Conservation (phyloP, 2,113 vertebrate species). For the Macroglossus sobrinus region DNA sequence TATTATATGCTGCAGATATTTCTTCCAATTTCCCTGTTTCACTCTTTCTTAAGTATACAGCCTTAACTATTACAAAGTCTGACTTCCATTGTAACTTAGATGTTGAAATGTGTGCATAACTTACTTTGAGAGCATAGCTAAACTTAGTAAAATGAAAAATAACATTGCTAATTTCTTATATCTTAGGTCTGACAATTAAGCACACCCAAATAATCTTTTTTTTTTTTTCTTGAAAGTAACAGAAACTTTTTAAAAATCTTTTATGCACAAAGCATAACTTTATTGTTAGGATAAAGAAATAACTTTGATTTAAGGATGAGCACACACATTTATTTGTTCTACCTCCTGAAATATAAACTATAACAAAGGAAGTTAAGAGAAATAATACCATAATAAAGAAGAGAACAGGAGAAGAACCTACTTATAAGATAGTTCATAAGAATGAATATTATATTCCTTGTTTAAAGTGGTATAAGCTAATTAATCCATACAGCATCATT, state of each 20-base stretch:
- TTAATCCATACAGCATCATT: background rate
- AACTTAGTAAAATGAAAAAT: background rate
- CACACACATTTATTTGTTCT: background rate
- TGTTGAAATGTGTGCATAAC: background rate
- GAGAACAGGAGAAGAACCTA: background rate
- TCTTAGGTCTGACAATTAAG: background rate
- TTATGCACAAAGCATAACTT: background rate
- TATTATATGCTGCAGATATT: background rate
- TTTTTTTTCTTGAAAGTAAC: background rate
- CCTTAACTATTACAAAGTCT: background rate
- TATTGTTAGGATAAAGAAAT: background rate
- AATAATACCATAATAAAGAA: background rate
- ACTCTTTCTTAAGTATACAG: background rate
- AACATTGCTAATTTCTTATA: background rate
- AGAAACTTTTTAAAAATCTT: background rate
- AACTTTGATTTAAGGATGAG: background rate
- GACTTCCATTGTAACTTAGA: background rate
- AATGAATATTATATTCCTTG: background rate
- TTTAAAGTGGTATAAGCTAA: background rate
- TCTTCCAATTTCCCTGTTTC: background rate
- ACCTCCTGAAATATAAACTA: background rate
- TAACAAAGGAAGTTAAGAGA: background rate
- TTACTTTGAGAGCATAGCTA: background rate
- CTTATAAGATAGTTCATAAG: background rate
- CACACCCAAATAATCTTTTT: background rate